Base-by-base conservation (phyloP, 2,113 vertebrate genomes). In the Hippocampus abdominalis region DNA sequence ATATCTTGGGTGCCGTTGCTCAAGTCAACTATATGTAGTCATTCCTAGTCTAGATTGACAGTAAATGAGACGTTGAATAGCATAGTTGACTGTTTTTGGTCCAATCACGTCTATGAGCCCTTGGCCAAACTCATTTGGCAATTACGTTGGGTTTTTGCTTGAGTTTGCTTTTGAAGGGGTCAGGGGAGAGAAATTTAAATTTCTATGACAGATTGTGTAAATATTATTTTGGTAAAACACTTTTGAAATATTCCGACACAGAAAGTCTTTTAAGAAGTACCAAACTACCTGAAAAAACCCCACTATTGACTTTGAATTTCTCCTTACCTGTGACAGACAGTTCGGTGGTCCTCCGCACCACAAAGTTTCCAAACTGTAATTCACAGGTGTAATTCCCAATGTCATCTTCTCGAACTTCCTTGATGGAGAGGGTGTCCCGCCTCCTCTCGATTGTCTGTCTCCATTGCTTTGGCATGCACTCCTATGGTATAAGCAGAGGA, bases 331-430 rank as follows among this genome's bases (percentile, higher is more conserved):
- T 99, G 78, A 99, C 96, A n/a, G 94, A 94, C 74, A 98, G 89
- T 88, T 97, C 94, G 0, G 96, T 98, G 0, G 96, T 99, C 90
- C 96, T 95, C 90, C 96, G 93, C 18, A 99, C 96, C 76, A 97
- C 90, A 87, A 99, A 99, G 84, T 91, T 92, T 84, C 96, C 96
- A 66, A 97, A 95, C 79, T 96, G 95, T 85, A 99, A 83, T 84
- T 99, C 96, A 77, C 97, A 99, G 3, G 97, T 99, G 74, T 99
- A 99, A 93, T 99, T 99, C 89, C 97, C 97, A 89, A 96, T 96
- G 91, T 99, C 97, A 75, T 98, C 96, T 91, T 98, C 97, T 86
- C 90, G 93, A 81, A 99, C 96, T 80, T 99, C 96, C 80, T 90
- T 92, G 88, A 99, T 96, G 69, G 95, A 93, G 29, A 98, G 91